phyloP scores from a whole-genome alignment of 1,140 invertebrate genomes.

The Drosophila sproati region DNA sequence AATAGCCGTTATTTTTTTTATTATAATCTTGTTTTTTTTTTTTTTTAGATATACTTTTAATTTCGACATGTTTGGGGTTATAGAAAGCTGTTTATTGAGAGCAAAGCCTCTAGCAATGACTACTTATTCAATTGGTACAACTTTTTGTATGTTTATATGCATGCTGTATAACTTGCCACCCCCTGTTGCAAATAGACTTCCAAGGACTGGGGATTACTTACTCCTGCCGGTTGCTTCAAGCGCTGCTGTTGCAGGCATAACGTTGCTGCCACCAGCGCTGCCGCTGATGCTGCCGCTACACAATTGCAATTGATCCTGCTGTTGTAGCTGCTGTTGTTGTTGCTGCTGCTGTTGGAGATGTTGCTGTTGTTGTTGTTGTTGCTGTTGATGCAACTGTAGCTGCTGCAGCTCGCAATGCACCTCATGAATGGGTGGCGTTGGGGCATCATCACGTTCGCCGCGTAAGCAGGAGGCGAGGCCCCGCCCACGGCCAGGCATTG shows the following conservation, averaged over 20 bases:
- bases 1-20: no score
- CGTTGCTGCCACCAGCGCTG: constrained; percentile 27
- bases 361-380: constrained; percentile 39
- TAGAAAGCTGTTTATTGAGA: no score
- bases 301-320: constrained; percentile 28
- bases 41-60: no score
- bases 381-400: constrained; percentile 60
- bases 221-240: constrained; percentile 72
- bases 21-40: no score
- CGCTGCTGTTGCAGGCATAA: constrained; percentile 32
- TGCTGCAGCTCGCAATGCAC: constrained; percentile 71
- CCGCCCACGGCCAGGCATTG: constrained; percentile 72
- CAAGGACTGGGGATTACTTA: constrained; percentile 50
- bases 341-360: constrained; percentile 31
- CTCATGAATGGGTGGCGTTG: constrained; percentile 69
- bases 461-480: constrained; percentile 81
- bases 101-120: no score
- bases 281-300: constrained; percentile 20
- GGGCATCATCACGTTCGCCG: constrained; percentile 80
- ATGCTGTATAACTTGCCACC: no score
- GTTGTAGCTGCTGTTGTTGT: constrained; percentile 20
- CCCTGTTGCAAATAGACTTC: no score
- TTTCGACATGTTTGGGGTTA: no score
- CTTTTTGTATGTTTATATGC: no score
- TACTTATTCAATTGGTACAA: no score